phyloP scores from a whole-genome alignment of 2,797 vertebrate genomes.

The Rhinichthys osculus region DNA sequence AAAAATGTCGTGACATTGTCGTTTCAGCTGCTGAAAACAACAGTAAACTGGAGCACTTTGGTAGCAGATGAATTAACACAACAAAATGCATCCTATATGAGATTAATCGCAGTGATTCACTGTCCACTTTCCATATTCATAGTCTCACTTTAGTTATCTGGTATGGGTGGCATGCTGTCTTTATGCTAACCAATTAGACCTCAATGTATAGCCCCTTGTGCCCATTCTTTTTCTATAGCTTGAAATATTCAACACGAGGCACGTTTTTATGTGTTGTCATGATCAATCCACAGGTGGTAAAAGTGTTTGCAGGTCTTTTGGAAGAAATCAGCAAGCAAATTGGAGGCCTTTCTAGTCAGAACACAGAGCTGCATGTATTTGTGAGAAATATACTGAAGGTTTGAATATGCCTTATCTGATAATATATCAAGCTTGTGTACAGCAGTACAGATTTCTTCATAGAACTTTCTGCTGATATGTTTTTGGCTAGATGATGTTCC shows the following conservation, averaged over 20 bases:
- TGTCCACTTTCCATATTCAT: too few relatives aligned
- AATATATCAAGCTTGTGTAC: background rate
- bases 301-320: constrained; percentile 86
- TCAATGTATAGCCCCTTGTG: too few relatives aligned
- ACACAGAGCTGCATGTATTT: constrained; percentile 80
- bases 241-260: background rate
- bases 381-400: constrained; percentile 88
- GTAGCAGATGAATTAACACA: background rate
- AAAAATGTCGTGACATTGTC: background rate
- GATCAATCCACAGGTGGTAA: constrained; percentile 76
- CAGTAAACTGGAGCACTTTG: background rate
- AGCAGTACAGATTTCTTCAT: background rate
- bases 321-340: constrained; percentile 84
- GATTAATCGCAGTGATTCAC: background rate
- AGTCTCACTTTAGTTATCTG: background rate
- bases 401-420: constrained; percentile 15
- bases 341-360: constrained; percentile 86
- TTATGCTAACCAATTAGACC: too few relatives aligned
- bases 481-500: constrained; percentile 80
- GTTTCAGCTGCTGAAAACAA: background rate
- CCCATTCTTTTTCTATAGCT: background rate
- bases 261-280: background rate
- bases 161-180: background rate
- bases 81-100: background rate
- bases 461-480: background rate